Percentiles rank a stretch among this genome's conserved stretches.
Evolutionary conservation across 2,888 invertebrate genomes (phyloP).

Genomic region (Hoplodrina ambigua): DNA sequence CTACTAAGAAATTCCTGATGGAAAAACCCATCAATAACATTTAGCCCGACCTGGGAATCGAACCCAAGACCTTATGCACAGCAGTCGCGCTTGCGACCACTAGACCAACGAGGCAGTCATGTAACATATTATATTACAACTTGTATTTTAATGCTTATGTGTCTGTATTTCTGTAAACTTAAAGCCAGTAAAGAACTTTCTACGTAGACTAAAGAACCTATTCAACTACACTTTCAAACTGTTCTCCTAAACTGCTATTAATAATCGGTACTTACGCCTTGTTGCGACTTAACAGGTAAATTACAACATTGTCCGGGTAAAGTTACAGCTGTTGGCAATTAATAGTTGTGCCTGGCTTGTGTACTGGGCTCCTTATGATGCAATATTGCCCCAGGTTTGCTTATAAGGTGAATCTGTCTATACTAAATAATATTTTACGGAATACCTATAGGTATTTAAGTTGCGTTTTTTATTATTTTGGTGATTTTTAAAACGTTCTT

Average conservation of each 20-base stretch:
- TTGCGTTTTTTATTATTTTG: too few relatives aligned
- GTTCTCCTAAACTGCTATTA: slow-evolving; percentile 51
- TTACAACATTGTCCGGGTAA: slow-evolving; percentile 48
- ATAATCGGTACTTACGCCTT: slow-evolving; percentile 57
- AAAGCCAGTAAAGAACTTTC: slow-evolving; percentile 24
- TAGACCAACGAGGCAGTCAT: too few relatives aligned
- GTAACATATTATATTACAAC: too few relatives aligned
- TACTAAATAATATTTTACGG: neutral
- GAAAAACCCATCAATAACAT: too few relatives aligned
- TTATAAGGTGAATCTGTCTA: neutral
- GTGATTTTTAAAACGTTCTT: too few relatives aligned
- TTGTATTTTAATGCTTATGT: neutral
- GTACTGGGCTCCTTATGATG: slow-evolving; percentile 16
- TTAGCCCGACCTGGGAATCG: too few relatives aligned
- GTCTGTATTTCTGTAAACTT: neutral
- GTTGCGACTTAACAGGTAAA: slow-evolving; percentile 59
- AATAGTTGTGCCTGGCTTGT: slow-evolving; percentile 55
- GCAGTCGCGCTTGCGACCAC: too few relatives aligned
- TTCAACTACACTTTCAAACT: slow-evolving; percentile 38
- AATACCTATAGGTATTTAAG: neutral
- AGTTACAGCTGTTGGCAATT: slow-evolving; percentile 61
- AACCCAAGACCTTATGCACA: too few relatives aligned
- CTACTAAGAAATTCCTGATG: too few relatives aligned
- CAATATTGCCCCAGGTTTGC: slow-evolving; percentile 11
- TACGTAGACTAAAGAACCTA: slow-evolving; percentile 9